A percentile compares a stretch with the other conserved stretches of the same genome.
Conservation (phyloP, 1,140 invertebrate genomes). For the Chionoecetes opilio region DNA sequence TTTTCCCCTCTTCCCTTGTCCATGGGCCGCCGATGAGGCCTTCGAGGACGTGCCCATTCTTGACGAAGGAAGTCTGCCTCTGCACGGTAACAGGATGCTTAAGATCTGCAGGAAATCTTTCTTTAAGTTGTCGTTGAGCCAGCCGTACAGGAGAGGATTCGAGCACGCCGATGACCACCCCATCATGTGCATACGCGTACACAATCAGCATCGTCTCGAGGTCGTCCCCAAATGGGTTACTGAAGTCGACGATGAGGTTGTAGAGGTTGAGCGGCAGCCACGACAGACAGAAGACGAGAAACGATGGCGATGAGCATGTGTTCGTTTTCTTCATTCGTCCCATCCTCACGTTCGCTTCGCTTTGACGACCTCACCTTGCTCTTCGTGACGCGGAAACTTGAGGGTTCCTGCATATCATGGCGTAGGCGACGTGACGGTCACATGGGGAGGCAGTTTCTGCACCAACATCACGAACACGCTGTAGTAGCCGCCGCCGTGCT, state of each 20-base stretch:
- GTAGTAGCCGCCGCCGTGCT: slow-evolving; percentile 91
- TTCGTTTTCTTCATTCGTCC: slow-evolving; percentile 84
- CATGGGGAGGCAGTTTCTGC: slow-evolving; percentile 92
- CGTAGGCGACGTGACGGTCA: slow-evolving; percentile 89
- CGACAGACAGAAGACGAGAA: slow-evolving; percentile 85
- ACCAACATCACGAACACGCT: slow-evolving; percentile 89
- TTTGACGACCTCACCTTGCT: slow-evolving; percentile 69
- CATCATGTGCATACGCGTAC: slow-evolving; percentile 85
- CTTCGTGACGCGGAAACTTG: slow-evolving; percentile 84
- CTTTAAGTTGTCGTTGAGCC: slow-evolving; percentile 86
- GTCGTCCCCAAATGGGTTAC: slow-evolving; percentile 81
- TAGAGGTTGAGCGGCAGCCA: slow-evolving; percentile 87
- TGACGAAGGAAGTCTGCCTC: neutral
- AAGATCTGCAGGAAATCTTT: slow-evolving; percentile 84
- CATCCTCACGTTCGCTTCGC: slow-evolving; percentile 66
- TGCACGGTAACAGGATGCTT: slow-evolving; percentile 53
- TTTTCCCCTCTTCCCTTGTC: neutral
- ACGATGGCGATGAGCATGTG: slow-evolving; percentile 85
- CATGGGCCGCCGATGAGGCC: neutral
- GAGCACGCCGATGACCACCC: slow-evolving; percentile 86
- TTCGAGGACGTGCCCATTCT: neutral
- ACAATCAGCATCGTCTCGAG: slow-evolving; percentile 82
- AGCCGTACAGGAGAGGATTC: slow-evolving; percentile 86
- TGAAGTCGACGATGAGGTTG: slow-evolving; percentile 85
- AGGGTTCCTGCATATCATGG: slow-evolving; percentile 86